Base-by-base conservation (phyloP, 2,113 vertebrate genomes). In the Stegastes partitus region DNA sequence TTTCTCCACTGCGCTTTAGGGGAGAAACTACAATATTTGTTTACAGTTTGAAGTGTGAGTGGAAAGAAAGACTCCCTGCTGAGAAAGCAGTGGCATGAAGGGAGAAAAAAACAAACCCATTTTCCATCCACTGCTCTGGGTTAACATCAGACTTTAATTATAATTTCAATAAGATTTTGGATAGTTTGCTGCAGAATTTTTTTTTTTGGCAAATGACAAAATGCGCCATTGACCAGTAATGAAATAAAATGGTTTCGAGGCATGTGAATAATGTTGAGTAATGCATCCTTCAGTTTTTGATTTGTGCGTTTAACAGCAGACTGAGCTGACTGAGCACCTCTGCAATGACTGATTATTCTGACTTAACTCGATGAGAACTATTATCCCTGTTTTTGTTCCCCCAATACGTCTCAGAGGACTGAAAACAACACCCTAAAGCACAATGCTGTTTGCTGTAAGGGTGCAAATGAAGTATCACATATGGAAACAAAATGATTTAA, bases 171-270 rank as follows among this genome's bases (percentile, higher is more conserved):
- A 4, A 0, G 25, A 34, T 49, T 73, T 78, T 54, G 11, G 28
- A 42, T 59, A 22, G 12, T 77, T 77, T 67, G 56, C 22, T 51
- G 62, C 47, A 34, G 49, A 22, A 14, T 26, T 61, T 16, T 39
- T 61, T 54, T 64, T 64, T 47, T 39, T 45, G 16, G 44, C 4
- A 3, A 34, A 19, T 55, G 44, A 71, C 15, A 67, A 66, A 14
- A 71, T 61, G 37, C 56, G 50, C 23, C 63, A 45, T 16, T 81
- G 58, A 71, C 55, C 59, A 22, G 26, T 39, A 50, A 75, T 78
- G 12, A 78, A 74, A 45, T n/a, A 5, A 59, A 78, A 50, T 56
- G 47, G 31, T 51, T 58, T 19, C n/a, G 64, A n/a, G 22, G 18
- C 39, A 61, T 68, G 15, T 69, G 57, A 69, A 37, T 79, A 26